Base-by-base conservation (phyloP, 2,113 vertebrate species). In the Perca flavescens region DNA sequence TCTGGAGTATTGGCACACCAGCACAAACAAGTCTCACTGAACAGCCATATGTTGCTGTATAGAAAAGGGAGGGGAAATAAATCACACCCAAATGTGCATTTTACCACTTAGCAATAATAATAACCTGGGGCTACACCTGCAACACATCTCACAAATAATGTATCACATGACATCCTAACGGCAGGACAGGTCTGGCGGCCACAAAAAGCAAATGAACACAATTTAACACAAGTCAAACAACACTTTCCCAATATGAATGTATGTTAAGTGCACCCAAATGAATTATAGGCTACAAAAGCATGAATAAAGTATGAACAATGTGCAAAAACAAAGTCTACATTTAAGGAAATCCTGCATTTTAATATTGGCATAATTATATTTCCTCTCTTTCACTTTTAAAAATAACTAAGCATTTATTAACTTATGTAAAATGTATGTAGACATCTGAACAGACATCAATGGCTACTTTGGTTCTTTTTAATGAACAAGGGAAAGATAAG, bases 261-360 rank as follows among this genome's bases (percentile, higher is more conserved):
- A 80, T 80, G 63, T 83, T 88, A 86, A 92, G 87, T 89, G 85
- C 91, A 91, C 86, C 58, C 67, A 84, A 87, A 74, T 80, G 2
- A 62, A 64, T 11, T 79, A 71, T 28, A 77, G 62, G 67, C 74
- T 85, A 85, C 47, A 74, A 80, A 82, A 82, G 65, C 66, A 84
- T 89, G 69, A 91, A 88, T 91, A 76, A 91, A 85, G 53, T 84
- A 79, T 85, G 68, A 88, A 85, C 76, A 87, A 73, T 93, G 91
- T 93, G 88, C 92, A 92, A 92, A 91, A 83, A 86, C 81, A 88
- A 88, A 78, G 83, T 89, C 64, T 88, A 88, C 36, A 86, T 89
- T 78, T 84, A 71, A 75, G 52, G 50, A 79, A 79, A 72, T 78
- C 54, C 15, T 87, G 77, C 75, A 82, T 82, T 91, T 91, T 87